Percentiles rank a stretch among this genome's conserved stretches.
These are phyloP conservation scores for Microcebus griseorufus DNA, from an alignment of 2,113 vertebrate species.

Conservation along the genomic window DNA sequence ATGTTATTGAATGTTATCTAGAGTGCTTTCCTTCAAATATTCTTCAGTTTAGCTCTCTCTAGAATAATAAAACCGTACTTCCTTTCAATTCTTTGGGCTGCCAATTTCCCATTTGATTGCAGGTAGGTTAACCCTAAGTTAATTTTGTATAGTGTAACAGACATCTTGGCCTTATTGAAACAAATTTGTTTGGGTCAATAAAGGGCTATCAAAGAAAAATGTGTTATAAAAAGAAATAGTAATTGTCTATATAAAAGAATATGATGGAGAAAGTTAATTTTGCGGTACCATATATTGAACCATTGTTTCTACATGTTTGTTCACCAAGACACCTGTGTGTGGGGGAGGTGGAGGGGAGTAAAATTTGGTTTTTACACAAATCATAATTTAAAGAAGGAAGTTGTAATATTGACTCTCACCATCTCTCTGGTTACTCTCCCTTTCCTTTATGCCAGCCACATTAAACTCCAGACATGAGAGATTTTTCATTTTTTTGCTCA, in stretches of 20 bases:
- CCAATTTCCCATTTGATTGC: background rate
- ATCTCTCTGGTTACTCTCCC: background rate
- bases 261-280: background rate
- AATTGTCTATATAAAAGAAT: background rate
- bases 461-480: background rate
- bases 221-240: background rate
- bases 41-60: background rate
- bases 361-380: background rate
- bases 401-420: accelerated
- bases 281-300: background rate
- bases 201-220: background rate
- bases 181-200: background rate
- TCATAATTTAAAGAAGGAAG: background rate
- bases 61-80: background rate
- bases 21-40: background rate
- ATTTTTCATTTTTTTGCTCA: background rate
- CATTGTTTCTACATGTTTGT: background rate
- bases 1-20: background rate
- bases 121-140: background rate
- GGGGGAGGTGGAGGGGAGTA: background rate
- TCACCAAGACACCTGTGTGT: background rate
- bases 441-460: background rate
- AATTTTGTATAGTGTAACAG: background rate
- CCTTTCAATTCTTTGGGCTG: background rate
- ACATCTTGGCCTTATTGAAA: background rate